These are phyloP conservation scores for Ethmia dodecea DNA, from an alignment of 2,888 invertebrate species.

Conservation along the genomic window DNA sequence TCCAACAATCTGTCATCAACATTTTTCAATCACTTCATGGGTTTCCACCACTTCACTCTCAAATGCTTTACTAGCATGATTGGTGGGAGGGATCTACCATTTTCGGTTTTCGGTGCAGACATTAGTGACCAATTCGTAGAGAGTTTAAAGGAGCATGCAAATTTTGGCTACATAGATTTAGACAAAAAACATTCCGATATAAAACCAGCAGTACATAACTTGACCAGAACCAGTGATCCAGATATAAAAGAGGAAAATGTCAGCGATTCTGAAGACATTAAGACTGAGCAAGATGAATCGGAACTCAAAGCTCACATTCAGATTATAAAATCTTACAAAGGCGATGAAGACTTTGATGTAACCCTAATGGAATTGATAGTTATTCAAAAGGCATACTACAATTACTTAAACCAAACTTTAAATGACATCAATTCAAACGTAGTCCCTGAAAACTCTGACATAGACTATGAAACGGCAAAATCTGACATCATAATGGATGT, in stretches of 20 bases:
- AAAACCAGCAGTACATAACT: neutral
- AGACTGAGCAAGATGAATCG: conserved; percentile 16
- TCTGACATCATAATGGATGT: conserved; percentile 33
- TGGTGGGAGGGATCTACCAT: conserved; percentile 53
- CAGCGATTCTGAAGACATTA: conserved; percentile 28
- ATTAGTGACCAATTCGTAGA: conserved; percentile 54
- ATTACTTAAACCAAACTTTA: conserved; percentile 46
- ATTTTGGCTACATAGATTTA: conserved; percentile 52
- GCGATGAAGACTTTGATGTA: conserved; percentile 65
- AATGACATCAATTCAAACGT: conserved; percentile 39
- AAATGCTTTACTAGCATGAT: conserved; percentile 59
- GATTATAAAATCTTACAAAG: conserved; percentile 41
- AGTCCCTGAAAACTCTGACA: conserved; percentile 42
- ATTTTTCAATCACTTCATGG: conserved; percentile 66
- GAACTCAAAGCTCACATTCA: conserved; percentile 19
- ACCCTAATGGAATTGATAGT: conserved; percentile 62
- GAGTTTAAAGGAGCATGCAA: conserved; percentile 42
- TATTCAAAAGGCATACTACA: conserved; percentile 56
- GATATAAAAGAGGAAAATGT: conserved; percentile 32
- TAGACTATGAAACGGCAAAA: conserved; percentile 41
- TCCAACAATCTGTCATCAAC: conserved; percentile 36
- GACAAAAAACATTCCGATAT: conserved; percentile 26
- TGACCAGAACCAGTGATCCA: conserved; percentile 18
- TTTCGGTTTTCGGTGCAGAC: conserved; percentile 57
- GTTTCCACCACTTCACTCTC: conserved; percentile 62